These are phyloP conservation scores for Nomada ferruginata DNA, from an alignment of 2,888 invertebrate species.

Conservation along the genomic window DNA sequence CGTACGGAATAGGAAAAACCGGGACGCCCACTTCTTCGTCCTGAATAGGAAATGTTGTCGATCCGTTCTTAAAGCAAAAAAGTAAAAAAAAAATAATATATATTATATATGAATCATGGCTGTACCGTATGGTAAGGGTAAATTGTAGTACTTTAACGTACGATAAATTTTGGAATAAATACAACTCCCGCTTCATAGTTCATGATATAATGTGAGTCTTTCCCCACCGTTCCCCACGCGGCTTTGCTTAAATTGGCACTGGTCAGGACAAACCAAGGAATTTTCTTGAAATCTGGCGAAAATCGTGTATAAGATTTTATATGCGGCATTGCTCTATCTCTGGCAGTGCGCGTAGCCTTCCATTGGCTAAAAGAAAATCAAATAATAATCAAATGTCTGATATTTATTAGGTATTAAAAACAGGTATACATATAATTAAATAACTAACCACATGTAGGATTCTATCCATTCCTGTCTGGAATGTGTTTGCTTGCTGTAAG, in stretches of 20 bases:
- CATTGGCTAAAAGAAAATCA: slow-evolving; percentile 87
- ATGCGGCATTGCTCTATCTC: slow-evolving; percentile 97
- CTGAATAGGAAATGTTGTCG: slow-evolving; percentile 86
- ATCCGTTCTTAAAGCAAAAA: slow-evolving; percentile 85
- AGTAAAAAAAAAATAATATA: neutral
- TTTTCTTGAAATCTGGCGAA: slow-evolving; percentile 88
- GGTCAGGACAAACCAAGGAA: slow-evolving; percentile 94
- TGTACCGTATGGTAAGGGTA: no score
- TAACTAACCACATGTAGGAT: slow-evolving; percentile 89
- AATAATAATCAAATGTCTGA: neutral
- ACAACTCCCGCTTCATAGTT: slow-evolving; percentile 97
- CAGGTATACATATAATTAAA: slow-evolving; percentile 6
- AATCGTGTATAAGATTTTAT: slow-evolving; percentile 95
- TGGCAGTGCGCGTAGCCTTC: slow-evolving; percentile 89
- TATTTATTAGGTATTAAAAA: neutral
- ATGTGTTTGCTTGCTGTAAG: slow-evolving; percentile 91
- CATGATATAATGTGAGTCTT: slow-evolving; percentile 86
- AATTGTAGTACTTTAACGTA: slow-evolving; percentile 84
- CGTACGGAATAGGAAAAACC: slow-evolving; percentile 91
- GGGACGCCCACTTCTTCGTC: slow-evolving; percentile 73
- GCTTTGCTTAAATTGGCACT: slow-evolving; percentile 98
- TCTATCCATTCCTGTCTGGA: slow-evolving; percentile 94
- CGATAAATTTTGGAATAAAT: slow-evolving; percentile 93
- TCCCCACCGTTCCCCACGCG: slow-evolving; percentile 94
- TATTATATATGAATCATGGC: neutral